Conservation (phyloP, 2,797 vertebrate genomes). For the Yasuhikotakia modesta region DNA sequence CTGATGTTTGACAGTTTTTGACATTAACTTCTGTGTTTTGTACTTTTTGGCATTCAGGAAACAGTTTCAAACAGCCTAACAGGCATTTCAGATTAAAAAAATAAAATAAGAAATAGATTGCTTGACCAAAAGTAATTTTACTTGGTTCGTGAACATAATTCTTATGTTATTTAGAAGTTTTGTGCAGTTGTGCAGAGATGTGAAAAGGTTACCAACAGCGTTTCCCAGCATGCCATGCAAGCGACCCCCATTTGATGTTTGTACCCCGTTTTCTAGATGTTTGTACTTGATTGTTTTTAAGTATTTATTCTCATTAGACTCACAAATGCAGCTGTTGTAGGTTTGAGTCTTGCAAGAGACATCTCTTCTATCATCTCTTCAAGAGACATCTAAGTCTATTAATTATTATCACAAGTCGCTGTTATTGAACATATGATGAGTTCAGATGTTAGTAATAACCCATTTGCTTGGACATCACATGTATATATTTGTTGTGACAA, state of each 20-base stretch:
- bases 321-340: conserved; percentile 8
- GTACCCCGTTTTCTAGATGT: conserved; percentile 3
- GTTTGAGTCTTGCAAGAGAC: not conserved
- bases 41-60: not conserved
- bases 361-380: too few species aligned
- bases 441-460: not conserved
- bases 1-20: too few species aligned
- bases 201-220: conserved; percentile 3
- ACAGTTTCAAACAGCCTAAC: not conserved
- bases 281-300: conserved; percentile 20
- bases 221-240: conserved; percentile 1
- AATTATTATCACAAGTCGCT: not conserved
- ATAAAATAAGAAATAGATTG: not conserved
- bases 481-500: not conserved
- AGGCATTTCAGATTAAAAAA: not conserved
- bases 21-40: not conserved
- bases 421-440: not conserved
- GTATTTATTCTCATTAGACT: conserved; percentile 24
- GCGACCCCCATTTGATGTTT: not conserved
- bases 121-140: not conserved
- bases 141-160: not conserved
- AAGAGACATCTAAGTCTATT: too few species aligned
- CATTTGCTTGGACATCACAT: conserved; percentile 1
- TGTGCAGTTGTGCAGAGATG: not conserved
- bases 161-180: conserved; percentile 1